Evolutionary conservation across 2,888 invertebrate species (phyloP).

Genomic region (Hirtodrosophila cameraria): DNA sequence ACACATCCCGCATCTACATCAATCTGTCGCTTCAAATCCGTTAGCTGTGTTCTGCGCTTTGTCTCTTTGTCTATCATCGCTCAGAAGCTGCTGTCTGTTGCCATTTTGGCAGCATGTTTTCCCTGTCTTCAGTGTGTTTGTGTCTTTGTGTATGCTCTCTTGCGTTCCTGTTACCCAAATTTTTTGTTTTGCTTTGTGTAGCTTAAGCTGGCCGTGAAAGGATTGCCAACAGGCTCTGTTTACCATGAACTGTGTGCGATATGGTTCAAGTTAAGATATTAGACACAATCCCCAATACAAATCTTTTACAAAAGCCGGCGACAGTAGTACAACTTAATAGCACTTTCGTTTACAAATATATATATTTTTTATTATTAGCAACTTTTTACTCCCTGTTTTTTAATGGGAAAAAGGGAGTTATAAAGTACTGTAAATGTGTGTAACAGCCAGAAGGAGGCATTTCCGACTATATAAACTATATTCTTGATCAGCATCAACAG

Average conservation of each 20-base stretch:
- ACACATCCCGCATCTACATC: slow-evolving; percentile 52
- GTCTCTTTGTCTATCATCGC: slow-evolving; percentile 14
- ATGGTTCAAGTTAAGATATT: too few relatives aligned
- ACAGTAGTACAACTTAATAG: too few relatives aligned
- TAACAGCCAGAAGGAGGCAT: too few relatives aligned
- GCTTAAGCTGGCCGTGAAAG: slow-evolving; percentile 14
- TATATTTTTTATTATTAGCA: too few relatives aligned
- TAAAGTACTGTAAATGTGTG: too few relatives aligned
- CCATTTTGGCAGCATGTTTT: slow-evolving; percentile 45
- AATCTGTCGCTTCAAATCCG: slow-evolving; percentile 69
- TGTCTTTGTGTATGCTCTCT: slow-evolving; percentile 10
- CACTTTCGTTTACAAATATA: too few relatives aligned
- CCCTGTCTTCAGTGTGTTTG: slow-evolving; percentile 19
- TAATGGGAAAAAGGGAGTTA: too few relatives aligned
- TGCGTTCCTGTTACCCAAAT: background rate
- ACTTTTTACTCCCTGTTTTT: too few relatives aligned
- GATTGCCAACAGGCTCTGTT: background rate
- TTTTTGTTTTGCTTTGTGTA: slow-evolving; percentile 17
- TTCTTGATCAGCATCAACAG: too few relatives aligned
- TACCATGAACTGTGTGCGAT: background rate
- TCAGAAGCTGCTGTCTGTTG: slow-evolving; percentile 37
- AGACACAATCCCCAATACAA: too few relatives aligned
- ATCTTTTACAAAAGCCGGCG: too few relatives aligned
- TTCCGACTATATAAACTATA: too few relatives aligned
- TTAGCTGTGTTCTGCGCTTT: slow-evolving; percentile 23